Evolutionary conservation across 2,797 vertebrate species (phyloP).

Genomic region (Gymnopithys bicolor): DNA sequence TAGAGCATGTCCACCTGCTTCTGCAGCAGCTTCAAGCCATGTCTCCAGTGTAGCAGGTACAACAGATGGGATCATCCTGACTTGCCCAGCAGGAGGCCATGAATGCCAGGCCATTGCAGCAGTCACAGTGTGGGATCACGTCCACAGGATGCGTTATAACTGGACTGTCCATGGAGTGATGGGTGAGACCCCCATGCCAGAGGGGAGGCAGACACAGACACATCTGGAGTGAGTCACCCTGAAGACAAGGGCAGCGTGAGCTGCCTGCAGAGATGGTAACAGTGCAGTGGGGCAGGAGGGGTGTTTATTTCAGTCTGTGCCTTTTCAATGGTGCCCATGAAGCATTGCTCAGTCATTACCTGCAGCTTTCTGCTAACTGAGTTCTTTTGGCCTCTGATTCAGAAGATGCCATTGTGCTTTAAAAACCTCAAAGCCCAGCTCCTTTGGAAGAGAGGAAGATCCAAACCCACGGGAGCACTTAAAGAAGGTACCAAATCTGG

Average conservation of each 20-base stretch:
- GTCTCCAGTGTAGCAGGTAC: neutral
- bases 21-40: neutral
- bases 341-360: neutral
- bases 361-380: neutral
- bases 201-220: neutral
- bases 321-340: neutral
- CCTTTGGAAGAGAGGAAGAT: neutral
- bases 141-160: rapidly evolving
- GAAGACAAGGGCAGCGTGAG: neutral
- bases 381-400: neutral
- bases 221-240: neutral
- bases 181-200: neutral
- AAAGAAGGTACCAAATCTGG: neutral
- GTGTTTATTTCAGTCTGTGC: slow-evolving; percentile 2
- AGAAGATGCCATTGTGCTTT: neutral
- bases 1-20: neutral
- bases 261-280: neutral
- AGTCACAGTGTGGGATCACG: rapidly evolving
- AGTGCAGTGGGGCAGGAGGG: neutral
- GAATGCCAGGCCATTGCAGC: neutral
- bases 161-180: neutral
- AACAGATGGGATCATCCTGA: neutral
- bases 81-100: neutral
- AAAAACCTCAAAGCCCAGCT: neutral
- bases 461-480: neutral